Base-by-base conservation (phyloP, 2,113 vertebrate species). In the Chrysochloris asiatica region DNA sequence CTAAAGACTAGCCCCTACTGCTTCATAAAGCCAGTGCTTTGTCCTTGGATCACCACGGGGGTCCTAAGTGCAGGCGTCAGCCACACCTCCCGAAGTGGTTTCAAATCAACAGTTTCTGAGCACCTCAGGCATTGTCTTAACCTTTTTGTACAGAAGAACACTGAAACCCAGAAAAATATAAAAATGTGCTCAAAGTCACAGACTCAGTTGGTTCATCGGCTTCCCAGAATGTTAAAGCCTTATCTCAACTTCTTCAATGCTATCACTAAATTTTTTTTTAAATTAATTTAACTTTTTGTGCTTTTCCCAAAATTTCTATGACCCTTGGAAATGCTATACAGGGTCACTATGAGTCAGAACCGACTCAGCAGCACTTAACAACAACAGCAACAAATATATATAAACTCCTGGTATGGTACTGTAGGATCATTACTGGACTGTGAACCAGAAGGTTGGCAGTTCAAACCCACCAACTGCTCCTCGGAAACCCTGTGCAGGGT, bases 1-100 rank as follows among this genome's bases (percentile, higher is more conserved):
- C 19, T 12, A 54, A 82, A 75, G 83, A 45, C 16, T 36, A 36
- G 48, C n/a, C 54, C 71, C 71, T 43, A 33, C 73, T 33, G 10
- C 71, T 36, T 63, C 26, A 9, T 14, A 33, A 83, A 76, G 3
- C 65, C 0, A 0, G 22, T 0, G 8, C 4, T 30, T n/a, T 1
- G 22, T 14, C 50, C 48, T 45, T 16, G 28, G 7, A 6, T 12
- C 2, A 9, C 45, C 13, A 50, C 61, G n/a, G 1, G n/a, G 43
- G 6, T 41, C 45, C 38, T 11, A 28, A 6, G 22, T 48, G 16
- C 19, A 63, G 52, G 30, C 6, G 26, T 7, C 33, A 38, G 38
- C 17, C n/a, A 11, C 21, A 65, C n/a, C 33, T 69, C 36, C 52
- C 12, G 28, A 0, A 1, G 1, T 45, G 33, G 3, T 56, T 90